Evolutionary conservation across 37 sponge, comb jelly and placozoan genomes (phyloP).

Genomic region (Beroe ovata): DNA sequence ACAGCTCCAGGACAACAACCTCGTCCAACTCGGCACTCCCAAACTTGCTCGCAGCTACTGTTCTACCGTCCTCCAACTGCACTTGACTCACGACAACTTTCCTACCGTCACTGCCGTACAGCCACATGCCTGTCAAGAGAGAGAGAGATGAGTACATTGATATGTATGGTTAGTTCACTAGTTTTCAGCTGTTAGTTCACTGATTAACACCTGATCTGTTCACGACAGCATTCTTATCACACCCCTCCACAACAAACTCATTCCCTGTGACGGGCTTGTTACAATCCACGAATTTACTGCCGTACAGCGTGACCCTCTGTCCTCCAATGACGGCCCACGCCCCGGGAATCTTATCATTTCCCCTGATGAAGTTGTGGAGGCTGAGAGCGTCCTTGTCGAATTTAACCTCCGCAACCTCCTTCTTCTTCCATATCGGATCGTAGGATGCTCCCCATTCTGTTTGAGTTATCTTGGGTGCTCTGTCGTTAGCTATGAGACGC

Average conservation of each 20-base stretch:
- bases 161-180: too few species aligned
- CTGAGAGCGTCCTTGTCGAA: constrained; percentile 80
- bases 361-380: constrained; percentile 90
- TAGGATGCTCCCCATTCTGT: constrained; percentile 90
- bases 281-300: constrained; percentile 76
- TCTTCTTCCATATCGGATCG: constrained; percentile 88
- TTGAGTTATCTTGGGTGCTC: constrained; percentile 77
- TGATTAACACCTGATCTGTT: constrained; percentile 26
- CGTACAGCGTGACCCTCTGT: constrained; percentile 82
- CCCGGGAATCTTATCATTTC: constrained; percentile 91
- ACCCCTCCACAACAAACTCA: constrained; percentile 74
- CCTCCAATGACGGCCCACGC: constrained; percentile 87
- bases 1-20: constrained; percentile 75
- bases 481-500: constrained; percentile 72
- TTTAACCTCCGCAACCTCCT: constrained; percentile 75
- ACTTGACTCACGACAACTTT: constrained; percentile 81
- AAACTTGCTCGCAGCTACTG: constrained; percentile 81
- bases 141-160: too few species aligned
- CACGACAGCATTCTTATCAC: constrained; percentile 75
- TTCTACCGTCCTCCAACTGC: constrained; percentile 83
- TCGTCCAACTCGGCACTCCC: constrained; percentile 72
- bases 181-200: too few species aligned
- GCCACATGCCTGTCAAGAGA: constrained; percentile 77
- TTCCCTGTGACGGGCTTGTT: constrained; percentile 72
- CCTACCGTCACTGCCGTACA: constrained; percentile 83